phyloP scores from a whole-genome alignment of 1,140 invertebrate genomes.

The Macrosteles quadrilineatus region DNA sequence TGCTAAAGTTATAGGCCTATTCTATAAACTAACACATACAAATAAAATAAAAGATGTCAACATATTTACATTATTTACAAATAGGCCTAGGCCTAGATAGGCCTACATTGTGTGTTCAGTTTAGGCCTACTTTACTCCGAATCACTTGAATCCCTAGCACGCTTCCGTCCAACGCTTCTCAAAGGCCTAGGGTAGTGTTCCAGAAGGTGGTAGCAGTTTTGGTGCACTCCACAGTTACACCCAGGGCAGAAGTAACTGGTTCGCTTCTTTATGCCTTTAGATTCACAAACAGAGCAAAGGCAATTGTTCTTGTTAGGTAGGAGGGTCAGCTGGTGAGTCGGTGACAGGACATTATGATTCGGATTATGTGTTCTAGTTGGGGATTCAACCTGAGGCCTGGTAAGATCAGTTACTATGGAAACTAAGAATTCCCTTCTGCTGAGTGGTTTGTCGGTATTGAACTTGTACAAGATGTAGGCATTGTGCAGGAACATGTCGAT shows the following conservation, averaged over 20 bases:
- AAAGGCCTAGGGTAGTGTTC: conserved; percentile 9
- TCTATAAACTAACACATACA: no score
- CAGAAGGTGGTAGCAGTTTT: conserved; percentile 16
- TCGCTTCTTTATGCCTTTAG: not conserved
- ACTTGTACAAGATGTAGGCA: not conserved
- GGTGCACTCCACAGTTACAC: conserved; percentile 24
- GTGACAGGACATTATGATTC: not conserved
- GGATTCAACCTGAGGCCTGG: not conserved
- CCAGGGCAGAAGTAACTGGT: conserved; percentile 27
- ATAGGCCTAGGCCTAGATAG: no score
- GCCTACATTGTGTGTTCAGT: no score
- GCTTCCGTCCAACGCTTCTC: not conserved
- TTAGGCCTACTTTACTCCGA: not conserved
- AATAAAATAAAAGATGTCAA: no score
- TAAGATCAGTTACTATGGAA: no score
- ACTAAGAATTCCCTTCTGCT: conserved; percentile 9
- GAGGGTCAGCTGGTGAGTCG: not conserved
- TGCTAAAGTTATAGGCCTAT: no score
- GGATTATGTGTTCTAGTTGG: not conserved
- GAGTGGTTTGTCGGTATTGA: conserved; percentile 24
- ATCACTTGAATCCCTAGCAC: not conserved
- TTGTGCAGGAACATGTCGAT: not conserved
- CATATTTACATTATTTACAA: no score
- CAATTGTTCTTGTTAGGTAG: not conserved
- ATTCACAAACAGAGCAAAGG: conserved; percentile 9